Base-by-base conservation (phyloP, 2,113 vertebrate species). In the Eleginops maclovinus region DNA sequence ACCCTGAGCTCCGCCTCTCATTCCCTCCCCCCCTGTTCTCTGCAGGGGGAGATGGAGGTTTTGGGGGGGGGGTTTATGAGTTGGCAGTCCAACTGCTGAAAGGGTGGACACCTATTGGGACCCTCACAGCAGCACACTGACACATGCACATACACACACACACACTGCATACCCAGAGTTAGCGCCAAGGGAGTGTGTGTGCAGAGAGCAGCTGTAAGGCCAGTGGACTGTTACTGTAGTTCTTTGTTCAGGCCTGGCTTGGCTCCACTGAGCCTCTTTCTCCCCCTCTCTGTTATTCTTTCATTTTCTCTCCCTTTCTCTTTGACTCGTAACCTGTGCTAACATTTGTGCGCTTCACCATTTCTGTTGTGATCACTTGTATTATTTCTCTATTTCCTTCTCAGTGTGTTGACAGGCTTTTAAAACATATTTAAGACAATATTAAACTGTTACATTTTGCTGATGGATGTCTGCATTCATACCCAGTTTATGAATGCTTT, bases 141-240 rank as follows among this genome's bases (percentile, higher is more conserved):
- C 75, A 65, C 71, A 59, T 61, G 41, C 77, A 66, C 77, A 59
- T 47, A 62, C 69, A 70, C 56, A 81, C 31, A 46, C 75, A 82
- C 58, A 70, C 69, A 77, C 77, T 58, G 14, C 81, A 83, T 66
- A 77, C 72, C 75, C 85, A 14, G 58, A 83, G 74, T 73, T 65
- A 56, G 71, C 47, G 76, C 74, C 78, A 53, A 70, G 81, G 82
- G 82, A 79, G 81, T 63, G 77, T 88, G 81, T 89, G 82, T 84
- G 72, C 70, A 76, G 80, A 83, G 81, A 89, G 90, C 90, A 91
- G 89, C 88, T 91, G 88, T 84, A 84, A 85, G 85, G 82, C 83
- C 83, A 88, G 86, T 76, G 83, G 87, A 90, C 80, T 85, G 82
- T 90, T 88, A 92, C 92, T 93, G 91, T 94, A 93, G 92, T 70